These are phyloP conservation scores for Myanophis thanlyinensis DNA, from an alignment of 2,113 vertebrate genomes.

Conservation along the genomic window DNA sequence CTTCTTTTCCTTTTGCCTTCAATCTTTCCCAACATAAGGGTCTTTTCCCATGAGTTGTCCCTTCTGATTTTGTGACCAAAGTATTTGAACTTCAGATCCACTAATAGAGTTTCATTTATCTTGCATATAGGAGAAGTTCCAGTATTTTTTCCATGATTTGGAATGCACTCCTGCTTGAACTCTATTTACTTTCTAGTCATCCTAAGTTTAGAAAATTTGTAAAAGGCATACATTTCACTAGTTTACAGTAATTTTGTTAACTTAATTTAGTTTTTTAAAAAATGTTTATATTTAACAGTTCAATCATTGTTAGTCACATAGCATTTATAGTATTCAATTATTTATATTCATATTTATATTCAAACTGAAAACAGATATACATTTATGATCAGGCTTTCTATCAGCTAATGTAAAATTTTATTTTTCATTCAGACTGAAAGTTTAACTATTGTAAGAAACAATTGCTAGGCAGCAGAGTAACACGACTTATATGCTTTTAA, in stretches of 20 bases:
- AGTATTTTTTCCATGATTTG: background rate
- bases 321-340: background rate
- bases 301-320: background rate
- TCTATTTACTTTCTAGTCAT: background rate
- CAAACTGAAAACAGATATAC: background rate
- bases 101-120: background rate
- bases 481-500: background rate
- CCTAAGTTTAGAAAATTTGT: background rate
- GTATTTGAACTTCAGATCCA: background rate
- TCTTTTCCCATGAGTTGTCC: too few relatives aligned
- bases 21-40: too few relatives aligned
- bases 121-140: background rate
- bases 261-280: background rate
- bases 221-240: background rate
- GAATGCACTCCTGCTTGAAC: background rate
- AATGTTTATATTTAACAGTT: background rate
- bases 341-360: background rate
- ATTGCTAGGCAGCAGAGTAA: background rate
- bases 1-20: too few relatives aligned
- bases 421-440: background rate
- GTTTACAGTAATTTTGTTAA: background rate
- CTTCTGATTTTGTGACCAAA: too few relatives aligned
- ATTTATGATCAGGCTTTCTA: background rate
- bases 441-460: background rate
- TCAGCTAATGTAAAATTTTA: background rate